phyloP scores from a whole-genome alignment of 2,888 invertebrate species.

The Cataglyphis rosenhaueri region DNA sequence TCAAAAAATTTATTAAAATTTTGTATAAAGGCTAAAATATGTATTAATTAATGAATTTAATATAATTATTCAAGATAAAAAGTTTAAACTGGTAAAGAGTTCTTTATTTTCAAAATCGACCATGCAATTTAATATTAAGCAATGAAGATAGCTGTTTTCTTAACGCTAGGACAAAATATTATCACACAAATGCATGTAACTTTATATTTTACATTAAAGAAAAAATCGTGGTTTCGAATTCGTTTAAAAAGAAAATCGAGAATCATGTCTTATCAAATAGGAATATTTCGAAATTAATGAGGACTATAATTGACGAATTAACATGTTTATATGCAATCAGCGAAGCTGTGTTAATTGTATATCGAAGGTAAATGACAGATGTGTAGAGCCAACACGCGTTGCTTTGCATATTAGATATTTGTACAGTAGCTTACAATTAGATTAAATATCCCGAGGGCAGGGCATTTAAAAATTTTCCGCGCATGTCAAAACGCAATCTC shows the following conservation, averaged over 20 bases:
- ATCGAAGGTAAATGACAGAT: background rate
- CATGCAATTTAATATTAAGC: background rate
- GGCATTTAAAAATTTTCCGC: background rate
- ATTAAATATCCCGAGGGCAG: background rate
- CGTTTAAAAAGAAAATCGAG: background rate
- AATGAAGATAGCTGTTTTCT: background rate
- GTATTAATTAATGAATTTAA: background rate
- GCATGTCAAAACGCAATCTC: slow-evolving; percentile 13
- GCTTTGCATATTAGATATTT: background rate
- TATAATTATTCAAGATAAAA: background rate
- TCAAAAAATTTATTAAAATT: background rate
- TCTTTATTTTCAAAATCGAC: background rate
- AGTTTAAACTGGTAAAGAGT: background rate
- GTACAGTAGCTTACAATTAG: background rate
- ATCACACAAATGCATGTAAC: background rate
- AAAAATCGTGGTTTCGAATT: background rate
- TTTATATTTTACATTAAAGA: background rate
- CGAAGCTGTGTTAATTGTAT: background rate
- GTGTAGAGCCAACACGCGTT: background rate
- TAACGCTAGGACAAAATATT: background rate
- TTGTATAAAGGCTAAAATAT: background rate
- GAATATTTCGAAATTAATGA: background rate
- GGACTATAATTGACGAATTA: slow-evolving; percentile 7
- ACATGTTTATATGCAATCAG: background rate
- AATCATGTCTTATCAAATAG: background rate